These are phyloP conservation scores for Phaethornis superciliosus DNA, from an alignment of 2,113 vertebrate genomes.

Conservation along the genomic window DNA sequence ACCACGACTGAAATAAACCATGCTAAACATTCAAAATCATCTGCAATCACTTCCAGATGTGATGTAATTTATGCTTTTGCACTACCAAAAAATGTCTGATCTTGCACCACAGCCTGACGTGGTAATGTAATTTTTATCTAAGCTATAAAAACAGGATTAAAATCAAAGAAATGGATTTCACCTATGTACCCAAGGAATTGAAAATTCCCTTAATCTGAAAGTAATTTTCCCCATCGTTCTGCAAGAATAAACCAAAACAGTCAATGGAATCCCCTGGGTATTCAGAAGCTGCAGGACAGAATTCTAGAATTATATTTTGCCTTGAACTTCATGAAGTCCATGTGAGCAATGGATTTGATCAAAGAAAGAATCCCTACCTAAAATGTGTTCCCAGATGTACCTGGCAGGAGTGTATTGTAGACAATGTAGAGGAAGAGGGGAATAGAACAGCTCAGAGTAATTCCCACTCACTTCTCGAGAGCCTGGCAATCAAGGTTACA, in stretches of 20 bases:
- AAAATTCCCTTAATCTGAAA: background rate
- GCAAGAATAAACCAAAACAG: background rate
- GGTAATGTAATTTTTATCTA: background rate
- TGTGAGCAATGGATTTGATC: background rate
- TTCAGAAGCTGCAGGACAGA: fast-evolving
- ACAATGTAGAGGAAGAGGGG: background rate
- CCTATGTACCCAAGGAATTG: background rate
- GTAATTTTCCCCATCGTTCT: background rate
- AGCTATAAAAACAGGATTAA: background rate
- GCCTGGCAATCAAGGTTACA: background rate
- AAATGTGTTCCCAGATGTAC: fast-evolving
- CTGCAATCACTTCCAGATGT: background rate
- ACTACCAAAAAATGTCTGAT: background rate
- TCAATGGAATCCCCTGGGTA: background rate
- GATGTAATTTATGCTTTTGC: background rate
- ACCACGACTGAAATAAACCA: background rate
- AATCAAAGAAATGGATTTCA: background rate
- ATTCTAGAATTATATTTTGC: background rate
- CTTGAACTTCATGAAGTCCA: background rate
- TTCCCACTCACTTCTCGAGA: background rate
- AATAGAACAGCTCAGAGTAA: background rate
- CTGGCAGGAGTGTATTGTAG: background rate
- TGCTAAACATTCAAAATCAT: background rate
- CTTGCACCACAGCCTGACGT: background rate
- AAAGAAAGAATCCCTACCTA: background rate